Evolutionary conservation across 2,113 vertebrate genomes (phyloP), one percentile per base, ranked within the genome.

Genomic region (Mandrillus leucophaeus): DNA sequence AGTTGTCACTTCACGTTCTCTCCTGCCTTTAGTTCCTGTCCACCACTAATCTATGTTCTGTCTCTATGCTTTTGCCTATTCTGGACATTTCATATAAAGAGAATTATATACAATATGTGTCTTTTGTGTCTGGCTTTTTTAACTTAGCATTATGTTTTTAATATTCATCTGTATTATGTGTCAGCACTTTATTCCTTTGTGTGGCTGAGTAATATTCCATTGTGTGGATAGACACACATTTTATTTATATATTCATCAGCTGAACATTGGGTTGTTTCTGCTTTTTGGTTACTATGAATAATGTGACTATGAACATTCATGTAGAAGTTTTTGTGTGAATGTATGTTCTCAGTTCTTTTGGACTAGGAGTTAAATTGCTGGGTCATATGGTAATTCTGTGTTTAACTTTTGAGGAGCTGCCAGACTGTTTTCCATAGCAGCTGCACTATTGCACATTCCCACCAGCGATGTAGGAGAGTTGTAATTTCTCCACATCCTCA

Each of bases 401-500:
- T 85, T 95, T 97, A 93, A 93, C 72, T 85, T 95, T 88, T 88
- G 83, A 96, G 82, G 38, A 88, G n/a, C 35, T 95, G 90, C 82
- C 90, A 82, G 45, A 55, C 75, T 82, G 27, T 96, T 96, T 95
- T 97, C 43, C 66, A 38, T 68, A 85, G 84, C 83, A 88, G 87
- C 66, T 93, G 50, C 70, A 35, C 85, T n/a, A 27, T 93, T 85
- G 27, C 78, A 14, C 38, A 16, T 86, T 93, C 40, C n/a, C 59
- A 90, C n/a, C 40, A 90, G 38, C 91, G 84, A 3, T n/a, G 27
- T 75, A 83, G 92, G 57, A 76, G 43, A 40, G 76, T 90, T 97
- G 45, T 9, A 68, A 0, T 88, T 84, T 94, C 68, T 96, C 35
- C 8, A n/a, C 23, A 75, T 80, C 57, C n/a, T 83, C 76, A 78